Evolutionary conservation across 1,140 invertebrate species (phyloP).

Genomic region (Dendrolimus punctatus): DNA sequence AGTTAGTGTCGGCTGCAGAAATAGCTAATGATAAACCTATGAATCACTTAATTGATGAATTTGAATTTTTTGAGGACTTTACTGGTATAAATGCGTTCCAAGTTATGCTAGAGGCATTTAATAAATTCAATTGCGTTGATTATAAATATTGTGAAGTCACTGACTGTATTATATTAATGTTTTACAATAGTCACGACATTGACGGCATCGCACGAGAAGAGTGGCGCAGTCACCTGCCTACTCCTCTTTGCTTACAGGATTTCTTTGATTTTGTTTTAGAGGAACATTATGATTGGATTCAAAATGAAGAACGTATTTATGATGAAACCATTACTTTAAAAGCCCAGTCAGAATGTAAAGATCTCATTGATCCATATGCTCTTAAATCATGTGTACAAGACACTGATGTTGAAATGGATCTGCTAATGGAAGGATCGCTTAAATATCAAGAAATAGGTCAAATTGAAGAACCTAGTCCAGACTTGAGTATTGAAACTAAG

Average conservation of each 20-base stretch:
- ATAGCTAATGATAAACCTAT: constrained; percentile 37
- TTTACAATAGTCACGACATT: constrained; percentile 52
- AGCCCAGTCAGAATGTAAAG: constrained; percentile 31
- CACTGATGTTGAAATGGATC: constrained; percentile 35
- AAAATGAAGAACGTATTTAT: constrained; percentile 57
- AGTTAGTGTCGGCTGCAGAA: constrained; percentile 52
- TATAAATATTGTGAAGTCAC: constrained; percentile 64
- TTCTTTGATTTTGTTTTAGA: constrained; percentile 71
- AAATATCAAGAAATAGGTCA: constrained; percentile 44
- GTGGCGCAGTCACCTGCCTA: constrained; percentile 59
- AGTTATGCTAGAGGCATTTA: constrained; percentile 44
- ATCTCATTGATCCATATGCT: constrained; percentile 24
- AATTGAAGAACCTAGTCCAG: constrained; percentile 19
- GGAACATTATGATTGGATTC: constrained; percentile 68
- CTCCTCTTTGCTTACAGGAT: constrained; percentile 70
- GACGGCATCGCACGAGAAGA: constrained; percentile 42
- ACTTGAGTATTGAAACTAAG: constrained; percentile 16
- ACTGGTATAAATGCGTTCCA: constrained; percentile 37
- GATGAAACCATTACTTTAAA: constrained; percentile 29
- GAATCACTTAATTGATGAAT: constrained; percentile 50
- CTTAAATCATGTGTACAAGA: constrained; percentile 37
- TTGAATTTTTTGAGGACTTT: constrained; percentile 63
- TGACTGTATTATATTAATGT: constrained; percentile 50
- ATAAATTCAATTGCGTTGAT: constrained; percentile 59
- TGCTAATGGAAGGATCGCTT: constrained; percentile 57